Base-by-base conservation (phyloP, 1,140 invertebrate species). In the Drosophila triauraria region DNA sequence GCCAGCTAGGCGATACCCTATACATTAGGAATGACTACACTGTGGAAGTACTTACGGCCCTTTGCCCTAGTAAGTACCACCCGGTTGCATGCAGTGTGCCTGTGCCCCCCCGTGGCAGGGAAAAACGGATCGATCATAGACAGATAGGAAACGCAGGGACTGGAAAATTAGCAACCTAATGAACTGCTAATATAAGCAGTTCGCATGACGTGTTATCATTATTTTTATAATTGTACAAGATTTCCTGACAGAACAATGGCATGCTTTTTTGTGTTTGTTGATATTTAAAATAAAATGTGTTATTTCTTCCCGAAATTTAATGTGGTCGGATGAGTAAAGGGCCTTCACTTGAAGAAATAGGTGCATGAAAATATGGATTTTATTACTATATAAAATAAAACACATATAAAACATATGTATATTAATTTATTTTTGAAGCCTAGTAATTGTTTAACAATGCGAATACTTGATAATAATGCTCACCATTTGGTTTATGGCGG, bases 1-100 rank as follows among this genome's bases (percentile, higher is more conserved):
- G 78, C 15, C 63, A 74, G n/a, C 48, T 85, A 1, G 64, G 50
- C 8, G 82, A 85, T n/a, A 80, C 61, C 40, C 15, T 85, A 4
- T 20, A 58, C 27, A 77, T 85, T 20, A 53, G 48, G 2, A 47
- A 60, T 3, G 35, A 69, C 23, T 35, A 20, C 44, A 13, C 47
- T 2, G 47, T 85, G 9, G 82, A 85, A 13, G 13, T 85, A 0
- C 68, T 85, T 17, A 61, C 72, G 5, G 13, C 12, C 1, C 27
- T 35, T 7, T 84, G 82, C 27, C 42, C 23, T 13, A 61, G 27
- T n/a, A n/a, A 25, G 38, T 9, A 46, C 4, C 42, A 42, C 1
- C 59, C 59, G 1, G n/a, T 59, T 2, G 69, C 30, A 78, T 32
- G n/a, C 35, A 15, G 25, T 65, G 5, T 71, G 23, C 13, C 13